These are phyloP conservation scores for Anolis apletophallus DNA, from an alignment of 2,797 vertebrate species.

Conservation along the genomic window DNA sequence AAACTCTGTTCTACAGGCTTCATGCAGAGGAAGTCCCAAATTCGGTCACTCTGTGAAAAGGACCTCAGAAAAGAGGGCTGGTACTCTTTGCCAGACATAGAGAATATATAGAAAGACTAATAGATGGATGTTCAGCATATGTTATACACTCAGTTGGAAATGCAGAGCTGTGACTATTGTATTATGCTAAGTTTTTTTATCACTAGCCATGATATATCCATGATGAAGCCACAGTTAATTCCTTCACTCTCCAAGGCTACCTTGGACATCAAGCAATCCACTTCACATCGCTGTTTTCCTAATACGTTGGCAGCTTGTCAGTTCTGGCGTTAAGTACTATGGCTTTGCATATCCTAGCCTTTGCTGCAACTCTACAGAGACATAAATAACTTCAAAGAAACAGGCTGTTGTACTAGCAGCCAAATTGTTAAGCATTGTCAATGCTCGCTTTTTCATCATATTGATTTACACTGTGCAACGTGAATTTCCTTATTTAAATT, in stretches of 20 bases:
- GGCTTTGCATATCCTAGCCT: slow-evolving; percentile 43
- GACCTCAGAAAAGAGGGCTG: not conserved
- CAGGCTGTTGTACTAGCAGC: slow-evolving; percentile 54
- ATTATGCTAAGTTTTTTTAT: not conserved
- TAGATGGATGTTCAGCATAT: not conserved
- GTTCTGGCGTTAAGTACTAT: slow-evolving; percentile 44
- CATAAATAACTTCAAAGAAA: slow-evolving; percentile 62
- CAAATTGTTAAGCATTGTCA: slow-evolving; percentile 64
- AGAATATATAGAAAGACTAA: no score
- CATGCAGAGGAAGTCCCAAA: not conserved
- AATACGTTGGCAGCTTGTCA: slow-evolving; percentile 42
- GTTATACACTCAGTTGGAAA: not conserved
- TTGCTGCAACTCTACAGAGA: slow-evolving; percentile 58
- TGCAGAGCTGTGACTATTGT: not conserved
- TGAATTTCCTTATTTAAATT: slow-evolving; percentile 75
- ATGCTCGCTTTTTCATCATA: slow-evolving; percentile 68
- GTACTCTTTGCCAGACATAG: not conserved
- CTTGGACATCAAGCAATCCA: slow-evolving; percentile 20
- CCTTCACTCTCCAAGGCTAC: not conserved
- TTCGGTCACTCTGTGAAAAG: not conserved
- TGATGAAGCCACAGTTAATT: not conserved
- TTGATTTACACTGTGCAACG: slow-evolving; percentile 66
- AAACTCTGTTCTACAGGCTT: not conserved
- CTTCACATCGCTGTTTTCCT: slow-evolving; percentile 45
- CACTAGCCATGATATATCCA: not conserved